Evolutionary conservation across 2,888 invertebrate species (phyloP), one percentile per base, ranked within the genome.

Genomic region (Adelphocoris suturalis): DNA sequence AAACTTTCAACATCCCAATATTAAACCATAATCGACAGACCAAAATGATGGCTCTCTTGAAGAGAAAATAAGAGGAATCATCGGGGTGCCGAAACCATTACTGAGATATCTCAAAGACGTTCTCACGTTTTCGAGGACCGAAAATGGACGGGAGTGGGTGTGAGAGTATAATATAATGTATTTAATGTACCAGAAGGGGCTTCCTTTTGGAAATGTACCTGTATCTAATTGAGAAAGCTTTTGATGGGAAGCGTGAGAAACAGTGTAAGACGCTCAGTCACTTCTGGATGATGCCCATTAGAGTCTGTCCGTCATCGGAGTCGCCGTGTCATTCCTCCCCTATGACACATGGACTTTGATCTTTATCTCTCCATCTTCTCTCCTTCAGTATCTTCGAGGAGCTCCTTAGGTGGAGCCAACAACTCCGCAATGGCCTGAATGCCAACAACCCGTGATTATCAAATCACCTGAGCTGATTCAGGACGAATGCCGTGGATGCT

Each of bases 261-360:
- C 88, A 88, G 52, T 55, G 88, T 52, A 88, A 88, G 88, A 88
- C 88, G 88, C 88, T 78, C 88, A 88, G 88, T 88, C 88, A 88
- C 88, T 88, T 88, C 88, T 68, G 80, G 80, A 88, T 88, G 88
- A 88, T 88, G 88, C 88, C 88, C 88, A 88, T 88, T 88, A 88
- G 88, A 88, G 88, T 78, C 78, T 88, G 88, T 88, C 88, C 88
- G 55, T 88, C 88, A 88, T 78, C n/a, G 52, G 88, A 88, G 88
- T 78, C 88, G 88, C 88, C 88, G 88, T 88, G 88, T 88, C 88
- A 88, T 88, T 88, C 88, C 88, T 78, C 23, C 88, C 82, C 82
- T 52, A 85, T 85, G 85, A 85, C 85, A 85, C 85, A 85, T 57
- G 46, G 57, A 57, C 57, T 37, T 55, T 16, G 61, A 57, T 85